Conservation (phyloP, 2,113 vertebrate genomes). For the Ctenodactylus gundi region DNA sequence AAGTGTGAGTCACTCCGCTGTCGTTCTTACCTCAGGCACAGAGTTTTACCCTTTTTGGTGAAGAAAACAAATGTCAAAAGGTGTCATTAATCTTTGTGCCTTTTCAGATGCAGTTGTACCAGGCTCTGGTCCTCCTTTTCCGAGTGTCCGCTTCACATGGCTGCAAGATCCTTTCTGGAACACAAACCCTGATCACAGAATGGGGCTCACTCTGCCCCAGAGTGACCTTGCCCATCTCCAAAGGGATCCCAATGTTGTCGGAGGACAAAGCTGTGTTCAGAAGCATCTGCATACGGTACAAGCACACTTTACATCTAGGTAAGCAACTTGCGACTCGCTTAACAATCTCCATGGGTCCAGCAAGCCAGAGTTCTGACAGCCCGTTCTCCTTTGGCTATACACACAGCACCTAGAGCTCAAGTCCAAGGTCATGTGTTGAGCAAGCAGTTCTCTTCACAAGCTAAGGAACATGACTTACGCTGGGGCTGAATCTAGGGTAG, state of each 20-base stretch:
- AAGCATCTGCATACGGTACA: background rate
- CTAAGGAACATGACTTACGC: background rate
- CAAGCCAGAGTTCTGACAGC: background rate
- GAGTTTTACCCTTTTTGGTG: background rate
- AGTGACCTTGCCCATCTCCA: background rate
- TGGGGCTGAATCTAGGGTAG: background rate
- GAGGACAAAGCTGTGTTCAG: background rate
- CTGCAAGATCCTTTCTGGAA: background rate
- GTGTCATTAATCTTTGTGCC: conserved; percentile 5
- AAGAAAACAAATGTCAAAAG: conserved; percentile 47
- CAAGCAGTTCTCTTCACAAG: background rate
- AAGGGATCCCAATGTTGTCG: background rate
- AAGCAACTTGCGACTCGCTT: background rate
- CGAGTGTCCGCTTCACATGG: background rate
- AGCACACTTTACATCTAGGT: background rate
- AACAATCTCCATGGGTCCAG: background rate
- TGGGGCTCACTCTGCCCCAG: background rate
- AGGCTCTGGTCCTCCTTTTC: background rate
- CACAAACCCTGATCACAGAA: background rate
- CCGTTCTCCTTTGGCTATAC: background rate
- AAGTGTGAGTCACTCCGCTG: conserved; percentile 69
- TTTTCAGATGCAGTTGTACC: background rate
- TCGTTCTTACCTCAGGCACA: conserved; percentile 70
- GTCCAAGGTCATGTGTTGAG: background rate
- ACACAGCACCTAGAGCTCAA: background rate